Evolutionary conservation across 2,797 vertebrate species (phyloP).

Genomic region (Anniella stebbinsi): DNA sequence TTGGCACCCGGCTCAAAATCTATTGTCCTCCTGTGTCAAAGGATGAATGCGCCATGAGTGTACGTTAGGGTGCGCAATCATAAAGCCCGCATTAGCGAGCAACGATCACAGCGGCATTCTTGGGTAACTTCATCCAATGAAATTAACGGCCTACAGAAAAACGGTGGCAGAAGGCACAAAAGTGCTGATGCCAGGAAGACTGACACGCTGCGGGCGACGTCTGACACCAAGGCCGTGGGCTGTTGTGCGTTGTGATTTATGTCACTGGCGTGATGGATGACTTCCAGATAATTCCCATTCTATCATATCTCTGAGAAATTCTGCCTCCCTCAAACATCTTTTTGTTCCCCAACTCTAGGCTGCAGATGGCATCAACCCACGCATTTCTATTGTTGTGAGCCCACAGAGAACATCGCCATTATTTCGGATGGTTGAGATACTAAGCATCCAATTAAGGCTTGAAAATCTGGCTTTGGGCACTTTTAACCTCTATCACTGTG

Average conservation of each 20-base stretch:
- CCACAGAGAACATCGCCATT: slow-evolving; percentile 81
- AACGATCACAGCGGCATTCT: slow-evolving; percentile 65
- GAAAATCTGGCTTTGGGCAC: slow-evolving; percentile 69
- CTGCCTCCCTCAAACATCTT: slow-evolving; percentile 83
- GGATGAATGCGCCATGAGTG: slow-evolving; percentile 83
- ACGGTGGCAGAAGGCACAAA: slow-evolving; percentile 82
- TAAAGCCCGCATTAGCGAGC: slow-evolving; percentile 84
- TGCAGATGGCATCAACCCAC: slow-evolving; percentile 97
- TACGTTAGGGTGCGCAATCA: slow-evolving; percentile 87
- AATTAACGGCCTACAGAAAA: slow-evolving; percentile 79
- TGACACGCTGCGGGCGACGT: slow-evolving; percentile 79
- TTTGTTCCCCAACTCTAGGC: slow-evolving; percentile 81
- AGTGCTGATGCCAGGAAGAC: slow-evolving; percentile 84
- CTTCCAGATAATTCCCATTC: slow-evolving; percentile 90
- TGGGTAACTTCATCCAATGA: slow-evolving; percentile 54
- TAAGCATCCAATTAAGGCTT: slow-evolving; percentile 78
- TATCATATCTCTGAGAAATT: slow-evolving; percentile 89
- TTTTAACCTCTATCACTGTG: slow-evolving; percentile 73
- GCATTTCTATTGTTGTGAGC: slow-evolving; percentile 89
- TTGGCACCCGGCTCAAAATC: slow-evolving; percentile 73
- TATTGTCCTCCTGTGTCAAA: slow-evolving; percentile 78
- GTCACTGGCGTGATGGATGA: slow-evolving; percentile 97
- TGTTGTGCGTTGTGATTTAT: slow-evolving; percentile 92
- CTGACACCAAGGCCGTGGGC: slow-evolving; percentile 85
- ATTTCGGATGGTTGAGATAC: slow-evolving; percentile 70